These are phyloP conservation scores for Campoletis raptor DNA, from an alignment of 2,888 invertebrate species.

Conservation along the genomic window DNA sequence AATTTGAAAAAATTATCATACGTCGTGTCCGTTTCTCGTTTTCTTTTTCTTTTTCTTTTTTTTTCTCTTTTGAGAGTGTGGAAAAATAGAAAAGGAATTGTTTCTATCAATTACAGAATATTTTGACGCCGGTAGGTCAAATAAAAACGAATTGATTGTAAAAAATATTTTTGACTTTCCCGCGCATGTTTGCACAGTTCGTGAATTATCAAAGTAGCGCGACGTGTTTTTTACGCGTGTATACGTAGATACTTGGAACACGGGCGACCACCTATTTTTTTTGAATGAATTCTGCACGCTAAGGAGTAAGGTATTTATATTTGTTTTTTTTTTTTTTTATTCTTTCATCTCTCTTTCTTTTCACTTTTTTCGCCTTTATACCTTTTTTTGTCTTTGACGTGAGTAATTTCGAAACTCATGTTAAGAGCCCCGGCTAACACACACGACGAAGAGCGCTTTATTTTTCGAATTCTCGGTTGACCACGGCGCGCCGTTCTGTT, in stretches of 20 bases:
- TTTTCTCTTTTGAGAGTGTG: constrained; percentile 19
- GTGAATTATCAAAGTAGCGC: constrained; percentile 57
- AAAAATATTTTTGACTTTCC: constrained; percentile 37
- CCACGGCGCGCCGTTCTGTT: constrained; percentile 38
- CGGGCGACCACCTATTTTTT: constrained; percentile 67
- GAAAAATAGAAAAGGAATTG: constrained; percentile 10
- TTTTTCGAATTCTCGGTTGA: constrained; percentile 39
- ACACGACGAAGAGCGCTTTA: constrained; percentile 13
- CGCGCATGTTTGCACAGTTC: constrained; percentile 33
- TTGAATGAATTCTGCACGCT: constrained; percentile 64
- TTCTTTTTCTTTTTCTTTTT: neutral
- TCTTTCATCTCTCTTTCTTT: neutral
- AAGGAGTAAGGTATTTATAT: constrained; percentile 63
- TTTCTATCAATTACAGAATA: constrained; percentile 2
- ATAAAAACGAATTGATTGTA: neutral
- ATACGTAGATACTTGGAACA: constrained; percentile 31
- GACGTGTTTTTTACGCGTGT: constrained; percentile 19
- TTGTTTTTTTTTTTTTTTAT: constrained; percentile 24
- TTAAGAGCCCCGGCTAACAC: constrained; percentile 44
- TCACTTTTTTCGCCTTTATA: constrained; percentile 22
- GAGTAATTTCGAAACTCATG: too few species aligned
- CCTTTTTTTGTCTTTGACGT: constrained; percentile 22
- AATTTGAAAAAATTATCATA: constrained; percentile 27
- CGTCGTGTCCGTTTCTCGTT: constrained; percentile 23
- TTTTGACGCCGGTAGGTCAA: neutral